Conservation (phyloP, 2,797 vertebrate genomes). For the Scyliorhinus canicula region DNA sequence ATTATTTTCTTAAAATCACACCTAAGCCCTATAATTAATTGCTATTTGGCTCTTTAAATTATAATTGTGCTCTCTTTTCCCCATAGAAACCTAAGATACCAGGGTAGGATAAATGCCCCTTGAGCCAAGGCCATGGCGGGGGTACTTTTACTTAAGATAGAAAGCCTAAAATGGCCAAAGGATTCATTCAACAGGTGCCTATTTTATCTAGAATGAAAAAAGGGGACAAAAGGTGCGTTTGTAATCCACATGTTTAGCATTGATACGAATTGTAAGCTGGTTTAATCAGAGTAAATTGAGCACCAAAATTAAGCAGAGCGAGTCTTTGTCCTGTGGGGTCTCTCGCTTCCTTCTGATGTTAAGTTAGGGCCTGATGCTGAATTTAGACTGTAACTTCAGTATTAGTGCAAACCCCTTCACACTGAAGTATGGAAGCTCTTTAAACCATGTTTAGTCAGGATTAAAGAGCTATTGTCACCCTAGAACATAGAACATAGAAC, state of each 20-base stretch:
- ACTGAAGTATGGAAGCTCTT: not conserved
- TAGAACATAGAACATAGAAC: too few species aligned
- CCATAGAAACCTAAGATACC: not conserved
- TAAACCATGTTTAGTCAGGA: not conserved
- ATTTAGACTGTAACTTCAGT: not conserved
- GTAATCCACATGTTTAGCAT: not conserved
- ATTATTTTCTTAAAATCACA: not conserved
- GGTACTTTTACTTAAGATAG: not conserved
- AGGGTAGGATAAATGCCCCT: not conserved
- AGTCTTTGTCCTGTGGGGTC: not conserved
- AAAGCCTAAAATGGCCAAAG: not conserved
- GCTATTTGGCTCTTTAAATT: not conserved
- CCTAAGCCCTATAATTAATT: not conserved
- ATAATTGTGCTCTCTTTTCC: not conserved
- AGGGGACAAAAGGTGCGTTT: not conserved
- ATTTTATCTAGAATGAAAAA: not conserved
- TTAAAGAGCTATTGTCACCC: not conserved
- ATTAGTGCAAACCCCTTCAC: not conserved
- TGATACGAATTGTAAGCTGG: not conserved
- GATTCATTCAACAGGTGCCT: not conserved
- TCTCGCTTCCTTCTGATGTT: not conserved
- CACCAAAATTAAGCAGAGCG: not conserved
- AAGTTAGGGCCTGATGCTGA: not conserved
- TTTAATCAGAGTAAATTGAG: not conserved
- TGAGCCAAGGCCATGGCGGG: not conserved